Conservation (phyloP, 2,888 invertebrate genomes). For the Hymenopus coronatus region DNA sequence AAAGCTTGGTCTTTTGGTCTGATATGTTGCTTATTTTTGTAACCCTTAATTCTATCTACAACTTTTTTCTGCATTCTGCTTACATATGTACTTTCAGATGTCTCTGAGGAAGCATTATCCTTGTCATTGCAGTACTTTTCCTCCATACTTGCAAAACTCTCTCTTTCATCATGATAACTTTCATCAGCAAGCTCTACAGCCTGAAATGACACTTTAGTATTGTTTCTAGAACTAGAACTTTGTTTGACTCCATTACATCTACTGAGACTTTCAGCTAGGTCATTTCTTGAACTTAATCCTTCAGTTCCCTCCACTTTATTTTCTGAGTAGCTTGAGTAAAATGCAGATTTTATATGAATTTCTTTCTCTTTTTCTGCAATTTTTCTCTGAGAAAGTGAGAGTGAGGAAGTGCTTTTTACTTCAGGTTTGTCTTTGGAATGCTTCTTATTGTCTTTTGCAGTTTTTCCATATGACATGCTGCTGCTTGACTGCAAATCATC, state of each 20-base stretch:
- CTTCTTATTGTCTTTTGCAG: neutral
- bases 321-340: neutral
- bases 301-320: neutral
- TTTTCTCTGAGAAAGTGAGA: neutral
- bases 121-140: neutral
- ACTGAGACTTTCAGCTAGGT: neutral
- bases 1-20: neutral
- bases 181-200: neutral
- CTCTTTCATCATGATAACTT: neutral
- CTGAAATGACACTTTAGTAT: neutral
- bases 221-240: neutral
- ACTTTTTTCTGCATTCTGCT: neutral
- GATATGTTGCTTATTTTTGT: neutral
- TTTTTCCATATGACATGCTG: neutral
- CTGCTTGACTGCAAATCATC: neutral
- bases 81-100: neutral
- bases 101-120: neutral
- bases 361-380: neutral
- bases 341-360: no score
- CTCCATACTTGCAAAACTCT: neutral
- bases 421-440: neutral
- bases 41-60: neutral
- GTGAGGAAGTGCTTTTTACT: neutral
- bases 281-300: neutral
- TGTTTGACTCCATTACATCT: neutral